Evolutionary conservation across 1,140 invertebrate genomes (phyloP).

Genomic region (Bemisia tabaci): DNA sequence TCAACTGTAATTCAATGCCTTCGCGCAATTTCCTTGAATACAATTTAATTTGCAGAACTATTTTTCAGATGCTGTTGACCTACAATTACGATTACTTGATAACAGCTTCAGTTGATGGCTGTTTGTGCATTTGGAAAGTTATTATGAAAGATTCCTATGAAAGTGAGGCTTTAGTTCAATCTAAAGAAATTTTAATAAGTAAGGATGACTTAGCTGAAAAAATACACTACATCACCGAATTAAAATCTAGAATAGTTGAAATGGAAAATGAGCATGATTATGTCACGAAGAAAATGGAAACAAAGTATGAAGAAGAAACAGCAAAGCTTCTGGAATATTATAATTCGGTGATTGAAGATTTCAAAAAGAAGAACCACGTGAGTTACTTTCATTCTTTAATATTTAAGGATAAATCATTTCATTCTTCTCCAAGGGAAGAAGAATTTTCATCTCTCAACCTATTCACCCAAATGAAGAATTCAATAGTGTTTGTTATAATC

Average conservation of each 20-base stretch:
- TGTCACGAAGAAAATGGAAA: slow-evolving; percentile 49
- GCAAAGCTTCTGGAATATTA: slow-evolving; percentile 52
- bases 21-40: no score
- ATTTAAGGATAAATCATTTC: no score
- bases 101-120: slow-evolving; percentile 56
- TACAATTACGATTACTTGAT: slow-evolving; percentile 66
- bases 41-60: no score
- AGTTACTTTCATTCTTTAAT: slow-evolving; percentile 1
- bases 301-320: slow-evolving; percentile 45
- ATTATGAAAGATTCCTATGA: slow-evolving; percentile 56
- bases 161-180: slow-evolving; percentile 43
- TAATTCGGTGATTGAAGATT: slow-evolving; percentile 47
- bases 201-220: slow-evolving; percentile 29
- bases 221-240: slow-evolving; percentile 35
- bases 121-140: slow-evolving; percentile 72
- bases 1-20: no score
- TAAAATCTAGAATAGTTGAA: slow-evolving; percentile 51
- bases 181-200: slow-evolving; percentile 44
- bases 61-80: slow-evolving; percentile 46
- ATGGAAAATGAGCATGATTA: slow-evolving; percentile 56
- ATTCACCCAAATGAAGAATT: no score
- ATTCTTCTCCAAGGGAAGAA: no score
- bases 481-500: no score
- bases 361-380: slow-evolving; percentile 54
- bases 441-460: no score